Evolutionary conservation across 2,113 vertebrate genomes (phyloP), one percentile per base, ranked within the genome.

Genomic region (Malurus elegans): DNA sequence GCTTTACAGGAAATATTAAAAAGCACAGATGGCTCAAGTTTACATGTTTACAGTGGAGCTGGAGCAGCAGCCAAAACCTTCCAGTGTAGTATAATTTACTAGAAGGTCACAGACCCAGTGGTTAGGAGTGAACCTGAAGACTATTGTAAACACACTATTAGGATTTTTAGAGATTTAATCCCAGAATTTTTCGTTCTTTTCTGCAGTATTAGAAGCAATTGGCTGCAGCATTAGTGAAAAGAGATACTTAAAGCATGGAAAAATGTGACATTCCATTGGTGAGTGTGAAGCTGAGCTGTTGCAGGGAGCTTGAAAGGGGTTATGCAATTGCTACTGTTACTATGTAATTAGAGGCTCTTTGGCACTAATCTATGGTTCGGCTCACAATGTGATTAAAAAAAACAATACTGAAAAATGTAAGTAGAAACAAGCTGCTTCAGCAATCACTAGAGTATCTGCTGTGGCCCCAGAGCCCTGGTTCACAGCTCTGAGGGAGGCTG

Each of bases 21-120:
- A 95, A 93, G 90, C 94, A 98, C 96, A 97, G 97, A 97, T 97
- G 97, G 97, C 96, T 97, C 95, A 97, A 91, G 90, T 96, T 96
- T 97, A 93, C 90, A 45, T 96, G 95, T 97, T 97, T 97, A 84
- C 84, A 95, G 97, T 96, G 93, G 86, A 94, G 85, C 70, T 97
- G 90, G 94, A 97, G 94, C 94, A 79, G 96, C 95, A 91, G 90
- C 95, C 96, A 88, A 96, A 91, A 84, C 80, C 88, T 93, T 79
- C 53, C 91, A 97, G 80, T 90, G 20, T 70, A 93, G 92, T 85
- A 94, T 95, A 92, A 91, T 96, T 96, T 95, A 95, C 92, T 89
- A 84, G 88, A 85, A 96, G 93, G 95, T 94, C 96, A 96, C 80
- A 93, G 96, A 92, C 95, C 94, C 69, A n/a, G 76, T 92, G 92